These are phyloP conservation scores for Myripristis murdjan DNA, from an alignment of 2,797 vertebrate species.

Conservation along the genomic window DNA sequence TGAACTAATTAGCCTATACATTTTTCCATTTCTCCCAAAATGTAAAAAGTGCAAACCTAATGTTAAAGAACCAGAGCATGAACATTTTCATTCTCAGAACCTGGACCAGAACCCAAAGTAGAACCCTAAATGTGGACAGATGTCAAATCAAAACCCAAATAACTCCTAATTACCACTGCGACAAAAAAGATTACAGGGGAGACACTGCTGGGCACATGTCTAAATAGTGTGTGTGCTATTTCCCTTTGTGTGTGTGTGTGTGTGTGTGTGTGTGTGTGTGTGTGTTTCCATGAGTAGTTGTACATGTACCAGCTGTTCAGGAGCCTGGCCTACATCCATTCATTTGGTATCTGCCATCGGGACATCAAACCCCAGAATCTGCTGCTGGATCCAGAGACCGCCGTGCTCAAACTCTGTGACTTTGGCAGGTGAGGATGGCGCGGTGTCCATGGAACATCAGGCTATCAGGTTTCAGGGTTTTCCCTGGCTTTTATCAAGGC, in stretches of 20 bases:
- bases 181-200: constrained; percentile 2
- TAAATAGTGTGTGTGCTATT: constrained; percentile 32
- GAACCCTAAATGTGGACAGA: no score
- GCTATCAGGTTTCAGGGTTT: neutral
- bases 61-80: no score
- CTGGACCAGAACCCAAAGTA: no score
- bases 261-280: constrained; percentile 16
- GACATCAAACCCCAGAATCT: constrained; percentile 99
- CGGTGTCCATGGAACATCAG: neutral
- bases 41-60: no score
- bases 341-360: constrained; percentile 99
- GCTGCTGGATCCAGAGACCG: constrained; percentile 98
- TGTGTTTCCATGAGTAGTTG: constrained; percentile 84
- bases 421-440: constrained; percentile 93
- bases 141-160: no score
- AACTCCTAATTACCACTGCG: constrained; percentile 4
- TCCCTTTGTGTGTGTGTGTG: constrained; percentile 14
- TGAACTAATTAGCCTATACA: no score
- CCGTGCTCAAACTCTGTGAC: constrained; percentile 98
- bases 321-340: constrained; percentile 99
- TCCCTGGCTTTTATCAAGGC: neutral
- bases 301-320: constrained; percentile 99
- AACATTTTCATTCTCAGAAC: no score
- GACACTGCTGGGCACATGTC: constrained; percentile 6
- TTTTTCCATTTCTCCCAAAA: no score